Percentiles rank a stretch among this genome's conserved stretches.
phyloP scores from a whole-genome alignment of 1,140 invertebrate genomes.

The Zaprionus lachaisei region DNA sequence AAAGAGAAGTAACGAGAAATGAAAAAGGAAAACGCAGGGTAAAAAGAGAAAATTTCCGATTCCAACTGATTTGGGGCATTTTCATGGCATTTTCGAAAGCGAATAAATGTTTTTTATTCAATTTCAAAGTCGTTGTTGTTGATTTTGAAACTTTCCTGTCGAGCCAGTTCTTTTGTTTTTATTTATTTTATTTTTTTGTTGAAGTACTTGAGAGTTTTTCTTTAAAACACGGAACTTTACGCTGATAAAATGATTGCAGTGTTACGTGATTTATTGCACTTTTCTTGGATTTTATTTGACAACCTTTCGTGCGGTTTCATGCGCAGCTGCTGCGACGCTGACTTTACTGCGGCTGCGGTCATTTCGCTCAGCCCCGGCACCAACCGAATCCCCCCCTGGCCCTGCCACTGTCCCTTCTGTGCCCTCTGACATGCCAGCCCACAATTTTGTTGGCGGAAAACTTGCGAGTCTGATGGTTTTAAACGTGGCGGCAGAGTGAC shows the following conservation, averaged over 20 bases:
- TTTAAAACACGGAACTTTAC: conserved; percentile 19
- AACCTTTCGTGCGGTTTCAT: conserved; percentile 64
- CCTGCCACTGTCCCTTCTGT: background rate
- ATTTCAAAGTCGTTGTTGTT: conserved; percentile 20
- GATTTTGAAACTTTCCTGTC: conserved; percentile 10
- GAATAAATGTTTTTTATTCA: conserved; percentile 45
- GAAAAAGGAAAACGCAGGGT: background rate
- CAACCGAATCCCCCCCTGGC: background rate
- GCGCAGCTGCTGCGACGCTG: conserved; percentile 10
- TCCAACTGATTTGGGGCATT: background rate
- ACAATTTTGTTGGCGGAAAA: conserved; percentile 23
- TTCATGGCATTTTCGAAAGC: conserved; percentile 1
- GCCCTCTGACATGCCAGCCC: conserved; percentile 4
- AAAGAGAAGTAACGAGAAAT: conserved; percentile 21
- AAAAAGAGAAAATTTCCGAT: background rate
- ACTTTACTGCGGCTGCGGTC: conserved; percentile 31
- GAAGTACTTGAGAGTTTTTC: background rate
- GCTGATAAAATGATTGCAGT: conserved; percentile 58
- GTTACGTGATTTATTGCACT: conserved; percentile 73
- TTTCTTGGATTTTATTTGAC: conserved; percentile 76
- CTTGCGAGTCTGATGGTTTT: conserved; percentile 11
- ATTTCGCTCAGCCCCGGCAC: background rate
- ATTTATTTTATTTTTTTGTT: background rate
- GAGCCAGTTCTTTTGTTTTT: background rate
- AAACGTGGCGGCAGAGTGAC: conserved; percentile 2